Base-by-base conservation (phyloP, 2,113 vertebrate species). In the Syngnathus typhle region DNA sequence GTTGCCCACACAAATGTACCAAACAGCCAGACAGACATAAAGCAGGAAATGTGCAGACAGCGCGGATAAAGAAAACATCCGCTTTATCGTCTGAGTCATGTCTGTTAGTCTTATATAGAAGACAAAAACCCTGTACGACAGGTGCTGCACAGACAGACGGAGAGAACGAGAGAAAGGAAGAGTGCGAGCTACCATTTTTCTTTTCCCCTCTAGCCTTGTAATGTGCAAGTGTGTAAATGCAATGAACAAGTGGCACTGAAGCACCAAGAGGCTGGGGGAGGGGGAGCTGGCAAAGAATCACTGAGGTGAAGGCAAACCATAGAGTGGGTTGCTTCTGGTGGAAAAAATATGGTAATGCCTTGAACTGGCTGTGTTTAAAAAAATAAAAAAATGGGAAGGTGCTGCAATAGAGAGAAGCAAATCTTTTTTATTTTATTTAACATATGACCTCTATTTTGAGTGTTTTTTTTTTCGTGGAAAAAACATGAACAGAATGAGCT, bases 21-120 rank as follows among this genome's bases (percentile, higher is more conserved):
- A 11, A 32, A 58, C 36, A 68, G 73, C 44, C 77, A 82, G 75
- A 44, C 77, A 82, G 75, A 80, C 77, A 67, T 68, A 75, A 72
- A 71, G 75, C 69, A 64, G 67, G 64, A 19, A 56, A 72, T 70
- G 58, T 63, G 67, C 60, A 81, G 64, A 60, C 46, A 51, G 37
- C 15, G 18, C 71, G 82, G 76, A 88, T 78, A 85, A 81, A 83
- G 80, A 83, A 43, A 46, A 43, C 47, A 70, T 59, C 65, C 61
- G 70, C 72, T 18, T 56, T 47, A 39, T 11, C 0, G 70, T 51
- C 74, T 79, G 79, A 87, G 65, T 82, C 77, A 79, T 59, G 69
- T 65, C 39, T 71, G 59, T 60, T 62, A 75, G 73, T 80, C 76
- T 76, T 6, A n/a, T 6, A n/a, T 41, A 44, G 67, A 58, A 64